These are phyloP conservation scores for Colinus virginianus DNA, from an alignment of 2,113 vertebrate species.

Conservation along the genomic window DNA sequence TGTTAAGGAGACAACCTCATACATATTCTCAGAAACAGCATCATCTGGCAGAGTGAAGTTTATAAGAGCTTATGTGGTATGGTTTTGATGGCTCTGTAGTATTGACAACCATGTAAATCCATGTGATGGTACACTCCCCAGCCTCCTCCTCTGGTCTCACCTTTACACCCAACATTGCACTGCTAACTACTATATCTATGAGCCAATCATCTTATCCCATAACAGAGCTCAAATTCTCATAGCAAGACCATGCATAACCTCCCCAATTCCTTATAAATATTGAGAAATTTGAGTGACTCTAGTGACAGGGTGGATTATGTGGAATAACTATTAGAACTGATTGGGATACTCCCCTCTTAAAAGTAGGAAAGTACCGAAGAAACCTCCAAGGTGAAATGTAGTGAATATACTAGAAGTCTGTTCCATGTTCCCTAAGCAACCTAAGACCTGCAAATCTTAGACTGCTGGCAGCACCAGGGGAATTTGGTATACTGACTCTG, in stretches of 20 bases:
- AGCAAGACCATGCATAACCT: too few relatives aligned
- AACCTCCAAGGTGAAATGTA: background rate
- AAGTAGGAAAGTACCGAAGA: too few relatives aligned
- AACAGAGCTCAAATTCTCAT: too few relatives aligned
- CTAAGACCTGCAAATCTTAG: background rate
- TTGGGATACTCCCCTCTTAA: too few relatives aligned
- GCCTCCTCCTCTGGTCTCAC: background rate
- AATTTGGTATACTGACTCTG: background rate
- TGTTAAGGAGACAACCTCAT: background rate
- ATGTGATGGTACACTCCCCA: background rate
- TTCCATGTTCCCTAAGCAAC: background rate
- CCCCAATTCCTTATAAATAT: too few relatives aligned
- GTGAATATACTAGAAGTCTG: background rate
- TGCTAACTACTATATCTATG: too few relatives aligned
- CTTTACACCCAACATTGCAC: background rate
- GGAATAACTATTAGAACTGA: too few relatives aligned
- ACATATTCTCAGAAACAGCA: constrained; percentile 31
- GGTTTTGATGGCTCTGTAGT: background rate
- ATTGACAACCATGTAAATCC: background rate
- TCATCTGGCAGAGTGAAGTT: constrained; percentile 43
- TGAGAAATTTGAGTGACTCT: too few relatives aligned
- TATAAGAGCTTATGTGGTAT: background rate
- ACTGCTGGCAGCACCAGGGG: background rate
- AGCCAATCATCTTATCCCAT: too few relatives aligned
- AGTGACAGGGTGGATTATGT: too few relatives aligned